Base-by-base conservation (phyloP, 2,888 invertebrate genomes). In the Heliconius ismenius region DNA sequence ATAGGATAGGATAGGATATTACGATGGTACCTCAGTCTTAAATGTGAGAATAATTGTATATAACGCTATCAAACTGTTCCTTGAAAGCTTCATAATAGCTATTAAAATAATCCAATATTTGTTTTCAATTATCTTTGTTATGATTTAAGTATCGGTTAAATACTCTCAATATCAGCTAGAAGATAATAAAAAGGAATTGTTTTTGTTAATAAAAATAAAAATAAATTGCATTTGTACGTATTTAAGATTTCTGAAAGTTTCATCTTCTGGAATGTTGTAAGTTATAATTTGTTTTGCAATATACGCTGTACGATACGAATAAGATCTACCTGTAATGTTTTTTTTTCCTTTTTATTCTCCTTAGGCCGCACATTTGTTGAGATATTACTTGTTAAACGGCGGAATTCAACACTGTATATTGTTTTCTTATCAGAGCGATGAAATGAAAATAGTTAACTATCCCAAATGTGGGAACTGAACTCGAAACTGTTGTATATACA, bases 81-180 rank as follows among this genome's bases (percentile, higher is more conserved):
- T 39, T 3, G 39, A 67, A 67, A 67, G 67, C n/a, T 65, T 65
- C n/a, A 36, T n/a, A 65, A 28, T n/a, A n/a, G 6, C n/a, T 32
- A n/a, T 15, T 2, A 54, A 32, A 32, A 58, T 13, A 70, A 54
- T 7, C n/a, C n/a, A n/a, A 32, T 70, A 54, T 24, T 58, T 58
- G 54, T 36, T 13, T 32, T 58, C 54, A 70, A 70, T 70, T 32
- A 70, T 70, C 54, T 58, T 70, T 70, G 32, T 70, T 58, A 70
- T 70, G 70, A 9, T 24, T 70, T 58, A 54, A 58, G 9, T 70
- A 58, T 36, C 32, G 3, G 21, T 54, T 70, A 32, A 54, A 28
- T 69, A n/a, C 13, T n/a, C n/a, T 3, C 32, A 36, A 7, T 65
- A 24, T 39, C 39, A 67, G 9, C 65, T 43, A n/a, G 15, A 24